Percentiles rank a stretch among this genome's conserved stretches.
Evolutionary conservation across 2,113 vertebrate genomes (phyloP).

Genomic region (Chrysochloris asiatica): DNA sequence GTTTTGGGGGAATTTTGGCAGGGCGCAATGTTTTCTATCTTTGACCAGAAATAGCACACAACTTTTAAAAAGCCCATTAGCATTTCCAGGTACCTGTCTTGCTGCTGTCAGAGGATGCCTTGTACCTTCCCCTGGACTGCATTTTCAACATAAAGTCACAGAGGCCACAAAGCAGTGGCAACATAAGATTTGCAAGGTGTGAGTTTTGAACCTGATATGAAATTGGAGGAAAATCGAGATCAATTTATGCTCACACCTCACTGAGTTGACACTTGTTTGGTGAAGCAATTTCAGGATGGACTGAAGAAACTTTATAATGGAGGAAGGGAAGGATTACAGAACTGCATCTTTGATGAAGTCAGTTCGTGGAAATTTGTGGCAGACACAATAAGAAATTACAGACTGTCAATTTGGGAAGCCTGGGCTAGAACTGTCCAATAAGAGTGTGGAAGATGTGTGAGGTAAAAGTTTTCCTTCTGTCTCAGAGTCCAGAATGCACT

Average conservation of each 20-base stretch:
- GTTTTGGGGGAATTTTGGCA: background rate
- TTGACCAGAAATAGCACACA: background rate
- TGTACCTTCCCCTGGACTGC: background rate
- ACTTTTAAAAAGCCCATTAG: background rate
- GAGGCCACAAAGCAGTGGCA: background rate
- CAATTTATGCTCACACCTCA: background rate
- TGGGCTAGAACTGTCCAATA: background rate
- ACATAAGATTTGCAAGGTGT: background rate
- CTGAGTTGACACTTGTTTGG: too few species aligned
- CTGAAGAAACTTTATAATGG: background rate
- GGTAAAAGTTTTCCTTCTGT: background rate
- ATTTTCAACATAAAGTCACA: background rate
- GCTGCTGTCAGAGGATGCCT: background rate
- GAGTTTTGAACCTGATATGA: background rate
- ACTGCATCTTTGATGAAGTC: background rate
- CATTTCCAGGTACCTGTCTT: background rate
- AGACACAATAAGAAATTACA: background rate
- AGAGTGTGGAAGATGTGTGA: background rate
- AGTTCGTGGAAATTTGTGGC: background rate
- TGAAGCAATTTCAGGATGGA: background rate
- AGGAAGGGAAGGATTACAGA: background rate
- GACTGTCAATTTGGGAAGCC: background rate
- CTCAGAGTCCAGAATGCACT: background rate
- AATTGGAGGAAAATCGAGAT: background rate
- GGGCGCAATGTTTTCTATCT: too few species aligned